phyloP scores from a whole-genome alignment of 2,113 vertebrate species.

The human region GRCh38 chr11:72328001-72328500 shows the following conservation, averaged over 20 bases:
- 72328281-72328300: neutral
- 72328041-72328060: neutral
- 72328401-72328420: neutral
- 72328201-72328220: neutral
- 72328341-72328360: neutral
- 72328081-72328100: constrained; percentile 11
- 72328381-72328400: neutral
- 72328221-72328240: neutral
- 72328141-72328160: neutral
- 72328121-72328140: neutral
- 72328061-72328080: neutral
- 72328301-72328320: neutral
- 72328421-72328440: neutral
- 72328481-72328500: neutral
- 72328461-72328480: neutral
- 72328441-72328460: neutral
- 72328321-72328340: neutral
- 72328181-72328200: constrained; percentile 3
- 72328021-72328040: neutral
- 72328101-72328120: neutral
- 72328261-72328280: neutral
- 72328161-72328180: neutral
- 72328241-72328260: neutral
- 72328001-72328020: neutral
- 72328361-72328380: neutral